phyloP scores from a whole-genome alignment of 2,888 invertebrate genomes.

The Heliconius charithonia region DNA sequence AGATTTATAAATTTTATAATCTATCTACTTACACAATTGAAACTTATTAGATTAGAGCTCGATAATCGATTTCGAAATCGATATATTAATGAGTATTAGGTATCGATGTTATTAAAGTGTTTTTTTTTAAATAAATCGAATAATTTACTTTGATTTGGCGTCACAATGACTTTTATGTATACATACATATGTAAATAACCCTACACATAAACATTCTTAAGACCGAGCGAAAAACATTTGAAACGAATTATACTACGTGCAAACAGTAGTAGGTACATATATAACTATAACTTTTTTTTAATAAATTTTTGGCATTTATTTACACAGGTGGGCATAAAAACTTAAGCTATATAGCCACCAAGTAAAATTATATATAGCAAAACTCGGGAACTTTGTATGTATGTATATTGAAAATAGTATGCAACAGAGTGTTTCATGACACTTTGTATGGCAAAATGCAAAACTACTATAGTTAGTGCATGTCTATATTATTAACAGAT shows the following conservation, averaged over 20 bases:
- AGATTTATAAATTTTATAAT: slow-evolving; percentile 18
- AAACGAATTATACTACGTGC: slow-evolving; percentile 67
- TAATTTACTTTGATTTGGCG: slow-evolving; percentile 21
- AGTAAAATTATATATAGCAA: slow-evolving; percentile 30
- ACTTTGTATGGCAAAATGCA: slow-evolving; percentile 24
- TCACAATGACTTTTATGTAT: slow-evolving; percentile 34
- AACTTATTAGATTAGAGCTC: not conserved
- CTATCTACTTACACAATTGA: slow-evolving; percentile 22
- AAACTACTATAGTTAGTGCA: slow-evolving; percentile 26
- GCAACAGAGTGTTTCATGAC: slow-evolving; percentile 11
- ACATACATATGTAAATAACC: slow-evolving; percentile 43
- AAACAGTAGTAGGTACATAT: slow-evolving; percentile 44
- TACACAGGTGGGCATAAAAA: slow-evolving; percentile 38
- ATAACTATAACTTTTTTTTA: slow-evolving; percentile 46
- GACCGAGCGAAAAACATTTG: slow-evolving; percentile 35
- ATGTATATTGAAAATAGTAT: slow-evolving; percentile 24
- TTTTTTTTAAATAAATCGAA: not conserved
- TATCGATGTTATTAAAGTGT: slow-evolving; percentile 12
- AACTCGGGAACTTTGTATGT: slow-evolving; percentile 25
- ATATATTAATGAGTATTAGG: not conserved
- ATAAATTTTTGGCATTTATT: slow-evolving; percentile 65
- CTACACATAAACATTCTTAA: slow-evolving; percentile 31
- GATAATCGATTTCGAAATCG: not conserved
- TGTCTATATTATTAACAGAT: slow-evolving; percentile 10
- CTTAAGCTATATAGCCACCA: slow-evolving; percentile 39